Conservation (phyloP, 2,113 vertebrate species). For the Crypturellus undulatus region DNA sequence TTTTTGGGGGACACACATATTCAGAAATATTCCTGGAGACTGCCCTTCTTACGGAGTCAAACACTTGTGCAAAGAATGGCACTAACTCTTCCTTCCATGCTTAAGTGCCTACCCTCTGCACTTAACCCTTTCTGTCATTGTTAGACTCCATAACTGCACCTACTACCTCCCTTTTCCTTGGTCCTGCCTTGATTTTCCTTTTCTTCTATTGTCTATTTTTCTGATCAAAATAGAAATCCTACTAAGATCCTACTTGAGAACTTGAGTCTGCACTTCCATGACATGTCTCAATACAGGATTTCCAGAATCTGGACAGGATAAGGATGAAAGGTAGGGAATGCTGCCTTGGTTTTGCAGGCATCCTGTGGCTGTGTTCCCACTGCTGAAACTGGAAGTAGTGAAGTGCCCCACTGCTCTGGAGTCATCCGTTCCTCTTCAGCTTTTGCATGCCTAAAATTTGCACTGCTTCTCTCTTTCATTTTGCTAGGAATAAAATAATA, state of each 20-base stretch:
- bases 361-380: background rate
- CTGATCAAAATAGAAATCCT: background rate
- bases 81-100: background rate
- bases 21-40: background rate
- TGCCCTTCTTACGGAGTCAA: background rate
- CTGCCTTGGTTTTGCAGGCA: background rate
- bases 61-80: background rate
- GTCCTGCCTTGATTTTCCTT: background rate
- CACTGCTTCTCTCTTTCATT: background rate
- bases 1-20: background rate
- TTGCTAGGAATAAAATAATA: background rate
- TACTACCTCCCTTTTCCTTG: background rate
- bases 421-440: fast-evolving
- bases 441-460: background rate
- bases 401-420: background rate
- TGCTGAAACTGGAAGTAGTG: background rate
- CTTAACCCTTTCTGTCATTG: background rate
- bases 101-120: background rate
- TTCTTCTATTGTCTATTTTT: background rate
- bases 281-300: background rate
- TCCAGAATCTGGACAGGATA: background rate
- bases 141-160: background rate
- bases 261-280: fast-evolving
- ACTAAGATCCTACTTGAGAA: background rate
- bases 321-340: background rate